These are phyloP conservation scores for Spilosoma lubricipeda DNA, from an alignment of 2,888 invertebrate genomes.

Conservation along the genomic window DNA sequence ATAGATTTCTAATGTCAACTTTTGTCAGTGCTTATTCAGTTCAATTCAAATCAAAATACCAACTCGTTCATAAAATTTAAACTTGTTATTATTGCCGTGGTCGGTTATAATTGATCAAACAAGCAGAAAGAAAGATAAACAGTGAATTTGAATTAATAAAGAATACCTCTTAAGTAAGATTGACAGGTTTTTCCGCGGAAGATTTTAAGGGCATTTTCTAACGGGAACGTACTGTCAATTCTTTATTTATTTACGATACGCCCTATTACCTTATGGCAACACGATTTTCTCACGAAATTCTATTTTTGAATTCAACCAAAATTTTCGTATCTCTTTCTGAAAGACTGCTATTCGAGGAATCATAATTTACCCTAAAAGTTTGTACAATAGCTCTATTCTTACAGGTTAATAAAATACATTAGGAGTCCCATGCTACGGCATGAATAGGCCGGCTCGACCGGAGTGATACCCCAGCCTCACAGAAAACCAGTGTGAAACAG, in stretches of 20 bases:
- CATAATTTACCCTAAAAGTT: background rate
- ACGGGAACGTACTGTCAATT: constrained; percentile 15
- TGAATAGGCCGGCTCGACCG: too few species aligned
- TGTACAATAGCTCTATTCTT: background rate
- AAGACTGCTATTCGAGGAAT: background rate
- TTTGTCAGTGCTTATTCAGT: too few species aligned
- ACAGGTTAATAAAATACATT: background rate
- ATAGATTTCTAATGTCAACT: too few species aligned
- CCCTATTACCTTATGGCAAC: constrained; percentile 22
- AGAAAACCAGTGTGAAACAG: too few species aligned
- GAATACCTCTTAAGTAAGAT: constrained; percentile 24
- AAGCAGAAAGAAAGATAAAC: constrained; percentile 2
- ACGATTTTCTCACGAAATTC: constrained; percentile 26
- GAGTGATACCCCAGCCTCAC: too few species aligned
- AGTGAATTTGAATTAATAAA: background rate
- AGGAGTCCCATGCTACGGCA: too few species aligned
- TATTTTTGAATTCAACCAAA: constrained; percentile 23
- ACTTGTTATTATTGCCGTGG: background rate
- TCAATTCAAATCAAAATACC: too few species aligned
- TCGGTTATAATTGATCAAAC: constrained; percentile 12
- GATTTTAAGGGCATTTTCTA: constrained; percentile 22
- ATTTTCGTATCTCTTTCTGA: background rate
- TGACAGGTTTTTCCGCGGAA: constrained; percentile 20
- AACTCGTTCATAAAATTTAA: too few species aligned
- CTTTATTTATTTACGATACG: constrained; percentile 23